These are phyloP conservation scores for Erinaceus europaeus DNA, from an alignment of 2,113 vertebrate species.

Conservation along the genomic window DNA sequence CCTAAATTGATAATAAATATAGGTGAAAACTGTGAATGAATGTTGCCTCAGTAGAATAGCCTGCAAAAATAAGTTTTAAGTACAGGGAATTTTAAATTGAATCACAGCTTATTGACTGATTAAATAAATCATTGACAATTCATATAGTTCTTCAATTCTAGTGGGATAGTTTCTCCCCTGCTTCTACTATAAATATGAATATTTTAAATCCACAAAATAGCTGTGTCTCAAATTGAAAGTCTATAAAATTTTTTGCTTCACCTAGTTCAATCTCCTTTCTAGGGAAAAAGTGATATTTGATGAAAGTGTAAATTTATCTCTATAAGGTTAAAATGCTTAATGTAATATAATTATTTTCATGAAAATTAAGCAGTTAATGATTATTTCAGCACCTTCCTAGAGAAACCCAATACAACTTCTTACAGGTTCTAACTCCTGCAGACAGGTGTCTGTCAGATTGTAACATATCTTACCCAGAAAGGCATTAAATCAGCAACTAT, in stretches of 20 bases:
- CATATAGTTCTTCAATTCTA: background rate
- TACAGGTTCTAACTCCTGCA: background rate
- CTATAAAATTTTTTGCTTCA: background rate
- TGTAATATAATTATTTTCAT: background rate
- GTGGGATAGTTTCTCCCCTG: background rate
- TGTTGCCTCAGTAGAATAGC: background rate
- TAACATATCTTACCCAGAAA: background rate
- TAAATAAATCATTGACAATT: background rate
- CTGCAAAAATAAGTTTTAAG: slow-evolving; percentile 12
- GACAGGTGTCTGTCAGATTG: background rate
- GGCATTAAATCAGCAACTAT: background rate
- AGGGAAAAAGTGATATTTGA: background rate
- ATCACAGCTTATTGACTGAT: no score
- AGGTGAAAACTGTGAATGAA: background rate
- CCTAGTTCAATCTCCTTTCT: background rate
- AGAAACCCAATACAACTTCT: background rate
- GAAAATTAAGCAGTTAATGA: background rate
- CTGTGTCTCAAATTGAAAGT: background rate
- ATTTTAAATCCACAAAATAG: background rate
- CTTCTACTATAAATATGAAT: slow-evolving; percentile 13
- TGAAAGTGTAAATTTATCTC: background rate
- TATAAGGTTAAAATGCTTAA: slow-evolving; percentile 2
- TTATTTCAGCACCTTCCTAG: background rate
- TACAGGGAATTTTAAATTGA: background rate
- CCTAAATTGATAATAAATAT: background rate